Evolutionary conservation across 2,113 vertebrate species (phyloP), one percentile per base, ranked within the genome.

Genomic region (Setophaga coronata): DNA sequence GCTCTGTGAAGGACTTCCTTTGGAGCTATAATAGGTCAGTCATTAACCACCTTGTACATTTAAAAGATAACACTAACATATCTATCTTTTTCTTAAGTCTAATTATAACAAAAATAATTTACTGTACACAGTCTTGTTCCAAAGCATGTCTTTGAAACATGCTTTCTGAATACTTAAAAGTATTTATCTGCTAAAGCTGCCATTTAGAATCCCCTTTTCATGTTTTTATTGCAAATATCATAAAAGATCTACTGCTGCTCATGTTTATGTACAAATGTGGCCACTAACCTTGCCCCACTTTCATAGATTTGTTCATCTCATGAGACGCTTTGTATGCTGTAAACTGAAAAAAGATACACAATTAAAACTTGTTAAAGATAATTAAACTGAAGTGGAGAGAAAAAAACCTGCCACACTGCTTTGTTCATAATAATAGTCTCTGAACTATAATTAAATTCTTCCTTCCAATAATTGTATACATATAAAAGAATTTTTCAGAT

Each of bases 311-410:
- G 90, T 77, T 93, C 87, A 88, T 97, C 92, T 94, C 91, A 1
- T 89, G 96, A 97, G 96, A 92, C 88, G 66, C 23, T 92, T 91
- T 87, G 64, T 62, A 70, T 67, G 48, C 78, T 87, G 73, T 95
- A 97, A 97, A 95, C 86, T 93, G 70, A 74, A 67, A 94, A 93
- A 95, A 95, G 87, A 97, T 94, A 95, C 93, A 97, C 96, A 97
- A 97, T 97, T 97, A 97, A 97, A 97, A 97, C 93, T 97, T 97
- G 95, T 96, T 97, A 96, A 97, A 97, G 96, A 97, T 97, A 96
- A 97, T 97, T 97, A 97, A 97, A 95, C 93, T 93, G 82, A 97
- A 97, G 96, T 96, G 83, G 77, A 95, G 74, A 56, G 72, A 45
- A 80, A 89, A 92, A 95, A 67, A 7, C 50, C 81, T 97, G 87